Conservation (phyloP, 2,797 vertebrate species). For the Lemur catta region DNA sequence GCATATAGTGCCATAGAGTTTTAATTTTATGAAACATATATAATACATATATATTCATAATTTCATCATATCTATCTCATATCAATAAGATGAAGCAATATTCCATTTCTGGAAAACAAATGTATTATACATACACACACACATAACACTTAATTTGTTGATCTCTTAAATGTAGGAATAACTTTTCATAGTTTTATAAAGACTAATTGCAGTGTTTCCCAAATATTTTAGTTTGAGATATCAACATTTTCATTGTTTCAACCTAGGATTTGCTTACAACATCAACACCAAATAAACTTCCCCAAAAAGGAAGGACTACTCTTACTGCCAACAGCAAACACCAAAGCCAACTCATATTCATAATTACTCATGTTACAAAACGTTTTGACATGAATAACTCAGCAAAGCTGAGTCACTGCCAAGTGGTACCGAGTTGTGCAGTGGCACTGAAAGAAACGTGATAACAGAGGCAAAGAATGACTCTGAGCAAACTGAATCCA, state of each 20-base stretch:
- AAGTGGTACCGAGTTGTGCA: conserved; percentile 21
- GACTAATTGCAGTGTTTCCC: conserved; percentile 10
- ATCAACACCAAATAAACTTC: conserved; percentile 55
- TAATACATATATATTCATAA: background rate
- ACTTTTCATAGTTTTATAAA: conserved; percentile 38
- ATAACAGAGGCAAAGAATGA: background rate
- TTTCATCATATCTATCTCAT: conserved; percentile 20
- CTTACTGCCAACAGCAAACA: conserved; percentile 5
- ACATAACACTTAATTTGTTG: background rate
- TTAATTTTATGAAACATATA: conserved; percentile 43
- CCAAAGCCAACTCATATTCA: conserved; percentile 62
- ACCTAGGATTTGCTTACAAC: conserved; percentile 47
- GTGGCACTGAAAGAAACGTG: background rate
- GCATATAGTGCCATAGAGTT: conserved; percentile 19
- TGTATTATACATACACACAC: background rate
- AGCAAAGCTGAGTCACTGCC: background rate
- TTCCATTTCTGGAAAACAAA: background rate
- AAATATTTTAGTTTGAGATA: conserved; percentile 41
- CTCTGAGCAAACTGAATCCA: background rate
- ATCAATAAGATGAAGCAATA: background rate
- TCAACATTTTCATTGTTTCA: background rate
- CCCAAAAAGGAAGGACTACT: conserved; percentile 31
- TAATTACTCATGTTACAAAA: conserved; percentile 68
- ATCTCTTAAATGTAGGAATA: background rate
- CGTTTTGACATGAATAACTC: conserved; percentile 65